Evolutionary conservation across 2,113 vertebrate species (phyloP).

Genomic region (Pseudopodoces humilis): DNA sequence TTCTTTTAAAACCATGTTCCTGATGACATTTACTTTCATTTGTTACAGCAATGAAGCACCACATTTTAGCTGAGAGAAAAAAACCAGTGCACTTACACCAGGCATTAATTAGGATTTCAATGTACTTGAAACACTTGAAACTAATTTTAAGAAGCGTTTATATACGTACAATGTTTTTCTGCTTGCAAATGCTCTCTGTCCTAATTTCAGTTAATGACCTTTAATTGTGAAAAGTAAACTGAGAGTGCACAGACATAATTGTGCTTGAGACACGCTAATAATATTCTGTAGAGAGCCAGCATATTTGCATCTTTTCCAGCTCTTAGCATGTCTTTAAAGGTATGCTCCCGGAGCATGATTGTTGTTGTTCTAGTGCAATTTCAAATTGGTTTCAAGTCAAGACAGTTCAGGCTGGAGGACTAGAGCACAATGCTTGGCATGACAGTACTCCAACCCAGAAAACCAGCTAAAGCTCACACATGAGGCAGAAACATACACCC

Average conservation of each 20-base stretch:
- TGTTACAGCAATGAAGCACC: background rate
- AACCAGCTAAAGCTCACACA: background rate
- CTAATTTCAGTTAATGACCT: slow-evolving; percentile 26
- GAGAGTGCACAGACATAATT: background rate
- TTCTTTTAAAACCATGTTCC: background rate
- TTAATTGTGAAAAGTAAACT: slow-evolving; percentile 22
- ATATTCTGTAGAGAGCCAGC: background rate
- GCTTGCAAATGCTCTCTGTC: background rate
- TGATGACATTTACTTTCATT: background rate
- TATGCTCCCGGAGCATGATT: background rate
- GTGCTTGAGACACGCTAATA: background rate
- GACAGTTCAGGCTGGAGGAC: background rate
- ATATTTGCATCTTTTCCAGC: background rate
- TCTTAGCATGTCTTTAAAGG: background rate
- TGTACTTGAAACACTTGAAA: slow-evolving; percentile 52
- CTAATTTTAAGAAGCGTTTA: slow-evolving; percentile 21
- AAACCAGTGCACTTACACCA: slow-evolving; percentile 8
- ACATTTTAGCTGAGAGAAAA: slow-evolving; percentile 2
- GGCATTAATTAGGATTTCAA: slow-evolving; percentile 32
- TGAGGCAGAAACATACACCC: background rate
- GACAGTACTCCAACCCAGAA: background rate
- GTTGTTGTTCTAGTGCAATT: background rate
- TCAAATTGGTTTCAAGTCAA: background rate
- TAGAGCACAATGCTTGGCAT: background rate
- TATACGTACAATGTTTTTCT: slow-evolving; percentile 34